These are phyloP conservation scores for Cheilosia pagana DNA, from an alignment of 2,888 invertebrate genomes.

Conservation along the genomic window DNA sequence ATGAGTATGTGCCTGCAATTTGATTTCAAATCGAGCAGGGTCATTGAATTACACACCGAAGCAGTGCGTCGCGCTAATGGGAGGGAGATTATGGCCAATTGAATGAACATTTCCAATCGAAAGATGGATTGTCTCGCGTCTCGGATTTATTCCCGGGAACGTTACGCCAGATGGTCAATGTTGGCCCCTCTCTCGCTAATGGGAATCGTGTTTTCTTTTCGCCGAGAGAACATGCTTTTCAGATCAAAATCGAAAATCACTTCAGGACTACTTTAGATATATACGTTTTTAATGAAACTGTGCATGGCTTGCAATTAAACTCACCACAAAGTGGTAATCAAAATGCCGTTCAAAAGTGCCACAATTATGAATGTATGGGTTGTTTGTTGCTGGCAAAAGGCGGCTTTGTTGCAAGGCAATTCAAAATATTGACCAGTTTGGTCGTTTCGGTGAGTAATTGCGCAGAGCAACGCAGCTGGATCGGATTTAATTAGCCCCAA, in stretches of 20 bases:
- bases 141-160: slow-evolving; percentile 40
- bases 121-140: slow-evolving; percentile 5
- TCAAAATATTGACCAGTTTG: slow-evolving; percentile 12
- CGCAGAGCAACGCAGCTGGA: slow-evolving; percentile 43
- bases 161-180: slow-evolving; percentile 51
- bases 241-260: slow-evolving; percentile 29
- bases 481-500: slow-evolving; percentile 68
- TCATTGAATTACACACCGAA: slow-evolving; percentile 45
- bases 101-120: slow-evolving; percentile 37
- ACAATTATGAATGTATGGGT: slow-evolving; percentile 50
- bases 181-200: slow-evolving; percentile 23
- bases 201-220: slow-evolving; percentile 32
- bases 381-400: slow-evolving; percentile 8
- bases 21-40: slow-evolving; percentile 32
- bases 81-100: slow-evolving; percentile 53
- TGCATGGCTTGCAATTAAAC: slow-evolving; percentile 28
- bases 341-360: slow-evolving; percentile 63
- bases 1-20: slow-evolving; percentile 53
- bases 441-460: slow-evolving; percentile 5
- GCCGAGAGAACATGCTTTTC: slow-evolving; percentile 15
- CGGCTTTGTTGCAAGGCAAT: slow-evolving; percentile 41
- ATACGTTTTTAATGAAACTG: slow-evolving; percentile 32
- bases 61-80: slow-evolving; percentile 45
- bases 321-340: slow-evolving; percentile 69
- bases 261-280: slow-evolving; percentile 40